phyloP scores from a whole-genome alignment of 1,140 invertebrate genomes.

The Whitmania pigra region DNA sequence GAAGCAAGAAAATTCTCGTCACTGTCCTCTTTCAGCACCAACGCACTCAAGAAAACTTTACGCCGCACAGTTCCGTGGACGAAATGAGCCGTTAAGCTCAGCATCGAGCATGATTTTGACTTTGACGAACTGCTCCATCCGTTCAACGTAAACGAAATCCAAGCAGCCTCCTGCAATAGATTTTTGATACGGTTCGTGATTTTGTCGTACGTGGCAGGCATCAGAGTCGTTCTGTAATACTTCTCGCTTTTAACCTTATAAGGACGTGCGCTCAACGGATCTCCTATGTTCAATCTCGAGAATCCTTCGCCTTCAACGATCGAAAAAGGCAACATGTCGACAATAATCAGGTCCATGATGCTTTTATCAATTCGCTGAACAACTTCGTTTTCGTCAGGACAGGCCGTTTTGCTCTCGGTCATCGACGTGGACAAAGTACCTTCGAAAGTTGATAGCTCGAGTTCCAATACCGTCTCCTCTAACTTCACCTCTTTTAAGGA shows the following conservation, averaged over 20 bases:
- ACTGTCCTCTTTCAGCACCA: neutral
- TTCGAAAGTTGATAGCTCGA: neutral
- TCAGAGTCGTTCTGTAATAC: conserved; percentile 6
- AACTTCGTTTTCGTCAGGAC: neutral
- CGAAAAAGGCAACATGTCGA: conserved; percentile 10
- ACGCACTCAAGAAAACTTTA: neutral
- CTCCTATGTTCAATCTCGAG: neutral
- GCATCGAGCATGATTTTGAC: conserved; percentile 5
- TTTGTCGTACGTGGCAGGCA: conserved; percentile 15
- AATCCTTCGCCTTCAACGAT: conserved; percentile 13
- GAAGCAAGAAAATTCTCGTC: neutral
- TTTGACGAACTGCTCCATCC: conserved; percentile 8
- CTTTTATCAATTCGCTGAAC: conserved; percentile 13
- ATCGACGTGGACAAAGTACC: neutral
- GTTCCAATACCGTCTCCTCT: neutral
- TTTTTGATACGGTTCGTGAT: neutral
- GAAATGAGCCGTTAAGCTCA: conserved; percentile 16
- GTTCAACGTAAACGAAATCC: neutral
- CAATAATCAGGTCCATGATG: conserved; percentile 14
- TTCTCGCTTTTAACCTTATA: conserved; percentile 14
- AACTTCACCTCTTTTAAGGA: neutral
- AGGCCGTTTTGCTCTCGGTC: neutral
- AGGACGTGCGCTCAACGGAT: neutral
- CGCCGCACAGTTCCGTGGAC: neutral
- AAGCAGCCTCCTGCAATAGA: neutral